Percentiles rank a stretch among this genome's conserved stretches.
phyloP scores from a whole-genome alignment of 2,797 vertebrate genomes.

The Hipposideros larvatus region DNA sequence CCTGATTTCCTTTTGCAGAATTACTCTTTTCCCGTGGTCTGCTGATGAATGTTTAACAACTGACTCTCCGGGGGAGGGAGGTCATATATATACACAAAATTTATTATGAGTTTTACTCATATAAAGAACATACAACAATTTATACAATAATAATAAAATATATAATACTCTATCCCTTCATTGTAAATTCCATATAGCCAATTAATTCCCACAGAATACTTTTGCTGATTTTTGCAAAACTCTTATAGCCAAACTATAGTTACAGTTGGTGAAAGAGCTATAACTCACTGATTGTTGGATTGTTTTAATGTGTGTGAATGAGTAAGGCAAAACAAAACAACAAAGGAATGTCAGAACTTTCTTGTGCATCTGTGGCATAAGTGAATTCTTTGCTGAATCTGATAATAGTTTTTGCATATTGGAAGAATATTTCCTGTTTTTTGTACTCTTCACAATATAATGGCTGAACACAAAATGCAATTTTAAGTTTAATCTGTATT shows the following conservation, averaged over 20 bases:
- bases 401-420: background rate
- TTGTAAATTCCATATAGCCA: background rate
- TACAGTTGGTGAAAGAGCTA: background rate
- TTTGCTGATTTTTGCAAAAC: background rate
- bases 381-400: background rate
- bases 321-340: background rate
- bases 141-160: background rate
- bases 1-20: background rate
- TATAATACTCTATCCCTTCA: background rate
- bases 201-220: background rate
- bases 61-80: background rate
- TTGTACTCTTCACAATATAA: background rate
- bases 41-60: slow-evolving; percentile 23
- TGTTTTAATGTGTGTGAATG: background rate
- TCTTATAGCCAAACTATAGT: background rate
- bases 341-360: background rate
- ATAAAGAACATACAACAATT: background rate
- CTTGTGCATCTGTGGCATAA: background rate
- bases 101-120: background rate
- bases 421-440: background rate
- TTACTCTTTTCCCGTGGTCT: background rate
- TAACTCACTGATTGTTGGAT: background rate
- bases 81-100: background rate
- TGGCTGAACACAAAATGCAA: background rate
- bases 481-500: background rate